Conservation (phyloP, 2,113 vertebrate species). For the Ascaphus truei region DNA sequence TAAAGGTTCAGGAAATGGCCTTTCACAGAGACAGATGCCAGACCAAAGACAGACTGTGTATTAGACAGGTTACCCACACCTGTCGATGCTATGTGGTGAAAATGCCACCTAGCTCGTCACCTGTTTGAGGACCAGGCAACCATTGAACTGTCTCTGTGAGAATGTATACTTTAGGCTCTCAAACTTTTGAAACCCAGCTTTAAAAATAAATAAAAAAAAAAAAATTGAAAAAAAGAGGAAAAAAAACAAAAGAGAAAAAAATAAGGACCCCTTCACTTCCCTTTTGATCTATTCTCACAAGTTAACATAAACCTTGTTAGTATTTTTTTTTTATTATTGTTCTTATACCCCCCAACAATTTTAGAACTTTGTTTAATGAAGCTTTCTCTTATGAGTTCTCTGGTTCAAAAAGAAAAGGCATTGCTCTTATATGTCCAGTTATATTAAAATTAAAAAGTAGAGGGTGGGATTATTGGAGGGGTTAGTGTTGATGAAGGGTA, state of each 20-base stretch:
- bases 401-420: conserved; percentile 74
- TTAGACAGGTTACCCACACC: conserved; percentile 61
- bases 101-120: conserved; percentile 70
- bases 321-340: conserved; percentile 64
- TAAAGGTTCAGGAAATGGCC: conserved; percentile 73
- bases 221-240: conserved; percentile 39
- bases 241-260: conserved; percentile 53
- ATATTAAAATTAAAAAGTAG: conserved; percentile 52
- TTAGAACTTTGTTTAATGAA: conserved; percentile 80
- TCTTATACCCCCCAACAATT: conserved; percentile 63
- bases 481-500: conserved; percentile 69
- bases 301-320: conserved; percentile 69
- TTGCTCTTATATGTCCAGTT: conserved; percentile 75
- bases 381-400: conserved; percentile 76
- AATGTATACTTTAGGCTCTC: conserved; percentile 88
- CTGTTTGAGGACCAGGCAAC: conserved; percentile 77
- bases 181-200: conserved; percentile 81
- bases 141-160: conserved; percentile 79
- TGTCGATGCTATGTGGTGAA: conserved; percentile 65
- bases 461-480: conserved; percentile 64
- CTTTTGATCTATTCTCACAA: conserved; percentile 80
- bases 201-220: conserved; percentile 59
- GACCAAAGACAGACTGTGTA: conserved; percentile 80
- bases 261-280: conserved; percentile 67
- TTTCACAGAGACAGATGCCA: conserved; percentile 73